A percentile compares a stretch with the other conserved stretches of the same genome.
Evolutionary conservation across 2,888 invertebrate genomes (phyloP).

Genomic region (Erynnis tages): DNA sequence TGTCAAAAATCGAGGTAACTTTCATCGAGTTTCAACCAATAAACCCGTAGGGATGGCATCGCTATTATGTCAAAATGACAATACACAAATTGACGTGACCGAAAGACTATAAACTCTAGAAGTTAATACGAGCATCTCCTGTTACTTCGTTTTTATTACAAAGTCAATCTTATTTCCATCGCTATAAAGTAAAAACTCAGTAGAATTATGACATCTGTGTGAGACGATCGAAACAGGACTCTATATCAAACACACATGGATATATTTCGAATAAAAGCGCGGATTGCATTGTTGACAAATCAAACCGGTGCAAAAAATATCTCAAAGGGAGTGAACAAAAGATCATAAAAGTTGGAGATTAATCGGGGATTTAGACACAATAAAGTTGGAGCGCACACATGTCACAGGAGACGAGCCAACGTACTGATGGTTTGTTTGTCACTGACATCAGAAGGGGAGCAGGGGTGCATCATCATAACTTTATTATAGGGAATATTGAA

Average conservation of each 20-base stretch:
- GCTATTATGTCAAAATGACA: conserved; percentile 80
- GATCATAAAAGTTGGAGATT: conserved; percentile 78
- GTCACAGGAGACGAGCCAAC: conserved; percentile 51
- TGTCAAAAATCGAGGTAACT: conserved; percentile 66
- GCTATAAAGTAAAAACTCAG: conserved; percentile 32
- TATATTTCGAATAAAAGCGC: conserved; percentile 32
- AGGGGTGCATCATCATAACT: conserved; percentile 15
- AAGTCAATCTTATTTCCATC: conserved; percentile 37
- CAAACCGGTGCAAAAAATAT: conserved; percentile 52
- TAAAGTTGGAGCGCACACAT: conserved; percentile 65
- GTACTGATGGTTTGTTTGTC: conserved; percentile 49
- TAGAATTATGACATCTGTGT: neutral
- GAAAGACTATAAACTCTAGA: conserved; percentile 75
- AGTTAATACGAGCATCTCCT: conserved; percentile 60
- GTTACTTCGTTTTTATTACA: conserved; percentile 28
- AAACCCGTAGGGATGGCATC: conserved; percentile 71
- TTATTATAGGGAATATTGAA: neutral
- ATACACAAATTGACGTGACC: conserved; percentile 80
- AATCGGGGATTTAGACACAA: conserved; percentile 78
- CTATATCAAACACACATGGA: conserved; percentile 32
- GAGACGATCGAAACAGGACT: conserved; percentile 8
- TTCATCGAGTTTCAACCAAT: conserved; percentile 76
- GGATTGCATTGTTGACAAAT: conserved; percentile 48
- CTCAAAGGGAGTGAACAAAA: conserved; percentile 75
- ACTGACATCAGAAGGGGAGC: conserved; percentile 42